Conservation (phyloP, 2,888 invertebrate species). For the Syrista parreyssii region DNA sequence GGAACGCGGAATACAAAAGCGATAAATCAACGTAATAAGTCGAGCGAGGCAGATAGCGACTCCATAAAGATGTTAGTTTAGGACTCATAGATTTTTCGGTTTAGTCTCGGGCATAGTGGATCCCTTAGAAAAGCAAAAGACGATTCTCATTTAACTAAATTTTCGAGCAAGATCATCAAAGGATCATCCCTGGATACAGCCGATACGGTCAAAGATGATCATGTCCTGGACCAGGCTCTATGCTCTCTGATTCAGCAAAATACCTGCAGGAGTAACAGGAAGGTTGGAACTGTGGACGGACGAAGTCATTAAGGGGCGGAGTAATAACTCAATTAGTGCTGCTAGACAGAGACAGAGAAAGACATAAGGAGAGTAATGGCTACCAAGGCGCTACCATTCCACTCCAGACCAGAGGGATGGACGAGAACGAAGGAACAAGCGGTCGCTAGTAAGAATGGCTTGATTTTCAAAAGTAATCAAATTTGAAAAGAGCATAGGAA, state of each 20-base stretch:
- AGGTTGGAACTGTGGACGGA: conserved; percentile 13
- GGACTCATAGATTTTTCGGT: conserved; percentile 34
- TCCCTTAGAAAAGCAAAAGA: not conserved
- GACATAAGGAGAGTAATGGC: conserved; percentile 3
- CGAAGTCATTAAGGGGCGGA: conserved; percentile 42
- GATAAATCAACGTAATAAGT: conserved; percentile 48
- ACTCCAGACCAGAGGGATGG: not conserved
- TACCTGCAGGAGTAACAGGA: not conserved
- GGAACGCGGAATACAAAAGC: conserved; percentile 29
- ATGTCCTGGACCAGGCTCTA: too few relatives aligned
- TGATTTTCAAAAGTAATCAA: not conserved
- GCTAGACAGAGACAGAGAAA: conserved; percentile 5
- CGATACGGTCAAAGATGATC: too few relatives aligned
- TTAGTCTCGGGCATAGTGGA: not conserved
- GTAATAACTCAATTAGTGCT: conserved; percentile 45
- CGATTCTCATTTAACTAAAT: too few relatives aligned
- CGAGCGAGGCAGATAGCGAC: conserved; percentile 31
- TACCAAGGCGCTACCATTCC: conserved; percentile 18
- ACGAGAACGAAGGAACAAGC: not conserved
- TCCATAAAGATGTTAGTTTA: conserved; percentile 48
- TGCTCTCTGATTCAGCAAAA: too few relatives aligned
- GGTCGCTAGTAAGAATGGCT: not conserved
- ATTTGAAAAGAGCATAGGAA: too few relatives aligned
- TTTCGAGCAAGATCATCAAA: too few relatives aligned
- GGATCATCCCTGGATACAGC: too few relatives aligned